A percentile compares a stretch with the other conserved stretches of the same genome.
Evolutionary conservation across 2,888 invertebrate genomes (phyloP).

Genomic region (Odontothrips loti): DNA sequence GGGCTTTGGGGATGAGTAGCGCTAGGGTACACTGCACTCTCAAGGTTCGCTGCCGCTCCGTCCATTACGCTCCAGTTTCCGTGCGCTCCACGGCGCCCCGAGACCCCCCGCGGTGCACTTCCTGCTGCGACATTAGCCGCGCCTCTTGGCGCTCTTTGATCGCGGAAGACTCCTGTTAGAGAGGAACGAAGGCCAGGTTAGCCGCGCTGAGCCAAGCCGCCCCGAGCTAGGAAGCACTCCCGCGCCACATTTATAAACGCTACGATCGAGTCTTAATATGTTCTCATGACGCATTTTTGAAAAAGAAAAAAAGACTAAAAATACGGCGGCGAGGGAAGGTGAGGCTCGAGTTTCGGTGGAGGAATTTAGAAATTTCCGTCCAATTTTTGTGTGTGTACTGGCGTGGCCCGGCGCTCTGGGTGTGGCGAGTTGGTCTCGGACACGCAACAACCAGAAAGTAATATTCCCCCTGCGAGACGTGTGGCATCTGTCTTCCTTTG

Average conservation of each 20-base stretch:
- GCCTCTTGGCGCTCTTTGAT: too few relatives aligned
- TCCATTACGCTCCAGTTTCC: too few relatives aligned
- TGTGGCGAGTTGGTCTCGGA: background rate
- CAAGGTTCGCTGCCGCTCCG: too few relatives aligned
- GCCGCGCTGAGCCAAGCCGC: background rate
- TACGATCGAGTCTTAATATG: too few relatives aligned
- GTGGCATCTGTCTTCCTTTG: conserved; percentile 10
- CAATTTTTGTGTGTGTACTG: background rate
- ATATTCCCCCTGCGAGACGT: background rate
- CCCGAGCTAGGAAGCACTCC: too few relatives aligned
- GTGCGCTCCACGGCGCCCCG: background rate
- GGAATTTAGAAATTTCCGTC: too few relatives aligned
- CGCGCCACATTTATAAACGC: too few relatives aligned
- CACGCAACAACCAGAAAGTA: background rate
- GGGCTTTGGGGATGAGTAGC: too few relatives aligned
- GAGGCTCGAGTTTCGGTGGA: background rate
- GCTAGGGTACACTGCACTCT: too few relatives aligned
- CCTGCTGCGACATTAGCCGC: background rate
- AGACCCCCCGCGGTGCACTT: background rate
- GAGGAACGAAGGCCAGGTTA: background rate
- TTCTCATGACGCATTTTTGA: too few relatives aligned
- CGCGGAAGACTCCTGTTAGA: too few relatives aligned
- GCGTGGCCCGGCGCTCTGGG: background rate
- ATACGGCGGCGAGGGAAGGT: background rate
- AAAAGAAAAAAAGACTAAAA: too few relatives aligned